phyloP scores from a whole-genome alignment of 2,797 vertebrate genomes.

The Sphenopsis melanotis region DNA sequence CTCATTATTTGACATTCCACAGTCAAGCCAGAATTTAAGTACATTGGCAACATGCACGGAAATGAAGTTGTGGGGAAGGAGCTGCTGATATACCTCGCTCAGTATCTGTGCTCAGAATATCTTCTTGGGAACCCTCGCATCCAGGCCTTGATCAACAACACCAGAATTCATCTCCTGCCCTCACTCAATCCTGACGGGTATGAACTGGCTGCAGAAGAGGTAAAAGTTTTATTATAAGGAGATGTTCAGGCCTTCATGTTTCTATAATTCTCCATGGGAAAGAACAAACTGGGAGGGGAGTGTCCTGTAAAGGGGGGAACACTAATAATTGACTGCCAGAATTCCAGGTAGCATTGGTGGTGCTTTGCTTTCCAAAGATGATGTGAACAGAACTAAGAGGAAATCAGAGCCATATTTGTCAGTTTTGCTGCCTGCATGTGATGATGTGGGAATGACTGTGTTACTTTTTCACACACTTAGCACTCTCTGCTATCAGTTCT shows the following conservation, averaged over 20 bases:
- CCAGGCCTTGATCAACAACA: constrained; percentile 89
- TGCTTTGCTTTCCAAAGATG: background rate
- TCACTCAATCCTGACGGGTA: constrained; percentile 99
- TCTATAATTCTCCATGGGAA: background rate
- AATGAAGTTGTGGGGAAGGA: constrained; percentile 95
- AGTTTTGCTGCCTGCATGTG: background rate
- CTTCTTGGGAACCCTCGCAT: constrained; percentile 85
- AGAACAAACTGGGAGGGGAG: background rate
- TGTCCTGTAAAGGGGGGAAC: fast-evolving
- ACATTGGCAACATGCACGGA: constrained; percentile 95
- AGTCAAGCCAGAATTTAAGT: constrained; percentile 96
- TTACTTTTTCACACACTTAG: background rate
- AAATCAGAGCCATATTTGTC: background rate
- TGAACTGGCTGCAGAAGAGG: constrained; percentile 92
- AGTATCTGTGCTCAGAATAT: constrained; percentile 94
- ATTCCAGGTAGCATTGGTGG: background rate
- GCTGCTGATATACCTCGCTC: constrained; percentile 89
- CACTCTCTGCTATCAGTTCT: background rate
- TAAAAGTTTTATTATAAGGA: constrained; percentile 68
- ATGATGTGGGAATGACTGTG: background rate
- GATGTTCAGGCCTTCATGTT: background rate
- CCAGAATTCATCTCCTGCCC: constrained; percentile 92
- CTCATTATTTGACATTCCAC: background rate
- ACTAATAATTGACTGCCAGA: background rate
- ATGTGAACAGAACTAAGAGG: background rate